Evolutionary conservation across 1,140 invertebrate genomes (phyloP).

Genomic region (Eupristina koningsbergeri): DNA sequence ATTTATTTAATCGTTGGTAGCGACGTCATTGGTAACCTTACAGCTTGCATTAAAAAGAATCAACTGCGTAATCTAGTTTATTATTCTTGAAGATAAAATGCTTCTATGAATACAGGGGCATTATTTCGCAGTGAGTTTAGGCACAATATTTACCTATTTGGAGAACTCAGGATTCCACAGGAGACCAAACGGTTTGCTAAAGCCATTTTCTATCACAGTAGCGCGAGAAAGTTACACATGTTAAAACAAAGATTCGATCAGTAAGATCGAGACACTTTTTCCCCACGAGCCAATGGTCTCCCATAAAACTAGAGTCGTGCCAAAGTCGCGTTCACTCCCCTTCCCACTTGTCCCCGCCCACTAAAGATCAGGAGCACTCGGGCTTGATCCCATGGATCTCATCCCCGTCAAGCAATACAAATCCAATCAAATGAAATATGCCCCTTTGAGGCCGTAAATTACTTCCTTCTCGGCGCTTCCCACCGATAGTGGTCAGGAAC

Average conservation of each 20-base stretch:
- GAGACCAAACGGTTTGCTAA: no score
- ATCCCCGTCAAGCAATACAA: constrained; percentile 40
- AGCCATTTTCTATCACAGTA: background rate
- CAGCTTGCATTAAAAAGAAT: no score
- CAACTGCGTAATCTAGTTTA: no score
- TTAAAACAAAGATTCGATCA: background rate
- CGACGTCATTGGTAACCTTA: no score
- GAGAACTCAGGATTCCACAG: no score
- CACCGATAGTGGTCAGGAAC: constrained; percentile 7
- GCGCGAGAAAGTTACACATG: background rate
- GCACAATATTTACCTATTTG: no score
- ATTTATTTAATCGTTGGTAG: no score
- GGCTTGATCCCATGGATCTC: background rate
- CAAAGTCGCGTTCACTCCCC: background rate
- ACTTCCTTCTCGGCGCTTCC: constrained; percentile 28
- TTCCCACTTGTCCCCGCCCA: no score
- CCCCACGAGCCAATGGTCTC: background rate
- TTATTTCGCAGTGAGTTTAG: no score
- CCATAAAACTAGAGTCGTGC: background rate
- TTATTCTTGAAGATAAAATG: no score
- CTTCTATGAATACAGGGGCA: no score
- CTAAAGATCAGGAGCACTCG: no score
- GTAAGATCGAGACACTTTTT: background rate
- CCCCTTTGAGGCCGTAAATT: constrained; percentile 39
- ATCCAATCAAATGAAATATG: constrained; percentile 44